Base-by-base conservation (phyloP, 2,797 vertebrate species). In the Sebastes hubbsi region DNA sequence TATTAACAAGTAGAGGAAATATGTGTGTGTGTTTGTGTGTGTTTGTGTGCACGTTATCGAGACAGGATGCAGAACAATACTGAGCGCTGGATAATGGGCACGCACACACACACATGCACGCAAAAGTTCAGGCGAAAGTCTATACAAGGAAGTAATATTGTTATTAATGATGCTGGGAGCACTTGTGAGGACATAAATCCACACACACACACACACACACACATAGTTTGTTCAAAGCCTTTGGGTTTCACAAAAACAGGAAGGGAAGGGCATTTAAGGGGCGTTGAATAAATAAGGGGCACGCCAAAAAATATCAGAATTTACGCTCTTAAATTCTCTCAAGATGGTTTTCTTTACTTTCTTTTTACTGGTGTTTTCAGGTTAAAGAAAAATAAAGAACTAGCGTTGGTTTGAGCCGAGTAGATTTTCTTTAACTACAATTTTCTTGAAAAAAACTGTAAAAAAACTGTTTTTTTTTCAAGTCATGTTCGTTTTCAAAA, bases 61-160 rank as follows among this genome's bases (percentile, higher is more conserved):
- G 78, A 76, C 89, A 91, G 90, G 85, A 91, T 87, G 55, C 72
- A 87, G 78, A 85, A 90, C 89, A 91, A 92, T 92, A 72, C 78
- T 36, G 24, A 73, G 66, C 61, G n/a, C 72, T 63, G 54, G 49
- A 63, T 61, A 87, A 68, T 29, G 49, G 60, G 29, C 68, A 2
- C 36, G 30, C 64, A 83, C 72, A 71, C 56, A 77, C 58, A 49
- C 59, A 78, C 20, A 74, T 3, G 27, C 4, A 74, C 1, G 13
- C 25, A 68, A 86, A 91, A 36, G 89, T 90, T 92, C 89, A 92
- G 11, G 73, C 2, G 54, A 92, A 88, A 91, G 93, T 90, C 91
- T 93, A 92, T 91, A 86, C 78, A 80, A 89, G 93, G 91, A 93
- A 94, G 93, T 88, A 93, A 94, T 94, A 92, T 93, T 93, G 90